Evolutionary conservation across 2,113 vertebrate species (phyloP), one percentile per base, ranked within the genome.

Genomic region (Muntiacus muntjak): DNA sequence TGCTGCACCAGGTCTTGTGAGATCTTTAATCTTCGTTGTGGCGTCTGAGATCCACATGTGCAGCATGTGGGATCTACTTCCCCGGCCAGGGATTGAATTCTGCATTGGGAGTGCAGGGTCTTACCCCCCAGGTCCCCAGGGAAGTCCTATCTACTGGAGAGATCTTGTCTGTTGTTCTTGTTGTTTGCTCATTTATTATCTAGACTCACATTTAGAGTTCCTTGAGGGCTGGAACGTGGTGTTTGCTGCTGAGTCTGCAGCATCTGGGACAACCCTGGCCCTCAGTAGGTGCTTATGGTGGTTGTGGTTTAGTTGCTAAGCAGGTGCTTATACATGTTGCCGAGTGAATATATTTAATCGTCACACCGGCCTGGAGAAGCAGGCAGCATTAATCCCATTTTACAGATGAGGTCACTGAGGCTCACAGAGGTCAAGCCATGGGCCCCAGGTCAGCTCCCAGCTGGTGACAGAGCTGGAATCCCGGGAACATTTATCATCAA

Each of bases 401-500:
- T 83, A 87, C 7, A 81, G 71, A 74, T 14, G 43, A 12, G 40
- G 23, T 55, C 28, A 90, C 85, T 7, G 90, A 97, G 76, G 58
- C 84, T 88, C 43, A 1, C 1, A 50, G 43, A 86, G 64, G 71
- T 82, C 36, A 86, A 43, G 55, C n/a, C 2, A 1, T 23, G 8
- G 57, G 2, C 36, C 26, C 71, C 36, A 10, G 26, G 55, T 87
- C 64, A 85, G n/a, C 47, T n/a, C 52, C 5, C 26, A 26, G 79
- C 84, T 7, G 50, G 47, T 3, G 17, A 50, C 55, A 36, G 86
- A 71, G n/a, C 52, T 58, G 3, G 67, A 43, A 40, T 8, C 47
- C 78, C 25, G 19, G 58, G 14, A 25, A 7, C 17, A 1, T 50
- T 84, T 81, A 2, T 36, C 16, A 13, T 16, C 40, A 17, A 2